A percentile compares a stretch with the other conserved stretches of the same genome.
phyloP scores from a whole-genome alignment of 2,113 vertebrate species.

The Megaceryle torquata region DNA sequence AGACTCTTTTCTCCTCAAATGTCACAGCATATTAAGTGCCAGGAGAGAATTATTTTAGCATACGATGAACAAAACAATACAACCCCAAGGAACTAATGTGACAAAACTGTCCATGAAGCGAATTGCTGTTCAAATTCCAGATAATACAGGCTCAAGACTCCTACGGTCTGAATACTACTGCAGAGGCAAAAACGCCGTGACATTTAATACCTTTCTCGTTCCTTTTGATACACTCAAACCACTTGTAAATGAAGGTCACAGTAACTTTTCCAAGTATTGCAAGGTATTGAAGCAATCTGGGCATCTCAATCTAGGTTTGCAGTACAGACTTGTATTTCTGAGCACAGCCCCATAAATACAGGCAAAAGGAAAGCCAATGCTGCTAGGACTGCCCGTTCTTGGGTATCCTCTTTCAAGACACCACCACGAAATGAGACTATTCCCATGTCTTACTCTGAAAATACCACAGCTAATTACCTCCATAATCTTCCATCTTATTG shows the following conservation, averaged over 20 bases:
- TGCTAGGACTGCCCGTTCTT: not conserved
- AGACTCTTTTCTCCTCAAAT: slow-evolving; percentile 38
- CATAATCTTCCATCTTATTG: not conserved
- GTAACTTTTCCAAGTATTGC: not conserved
- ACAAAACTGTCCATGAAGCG: not conserved
- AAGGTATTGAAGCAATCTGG: rapidly evolving
- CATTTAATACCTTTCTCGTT: not conserved
- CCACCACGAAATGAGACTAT: not conserved
- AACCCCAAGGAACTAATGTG: not conserved
- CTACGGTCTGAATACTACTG: not conserved
- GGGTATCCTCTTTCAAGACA: not conserved
- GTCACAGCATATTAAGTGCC: slow-evolving; percentile 46
- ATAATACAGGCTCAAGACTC: not conserved
- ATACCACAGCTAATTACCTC: not conserved
- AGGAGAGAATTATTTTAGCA: slow-evolving; percentile 33
- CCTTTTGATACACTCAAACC: not conserved
- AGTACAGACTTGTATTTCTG: not conserved
- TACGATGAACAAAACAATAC: slow-evolving; percentile 24
- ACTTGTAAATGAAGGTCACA: not conserved
- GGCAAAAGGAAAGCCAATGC: not conserved
- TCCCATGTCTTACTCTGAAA: not conserved
- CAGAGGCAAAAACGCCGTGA: not conserved
- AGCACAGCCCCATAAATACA: not conserved
- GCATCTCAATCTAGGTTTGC: rapidly evolving
- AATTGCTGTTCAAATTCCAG: not conserved